Evolutionary conservation across 2,113 vertebrate species (phyloP), one percentile per base, ranked within the genome.

Genomic region (Cygnus atratus): DNA sequence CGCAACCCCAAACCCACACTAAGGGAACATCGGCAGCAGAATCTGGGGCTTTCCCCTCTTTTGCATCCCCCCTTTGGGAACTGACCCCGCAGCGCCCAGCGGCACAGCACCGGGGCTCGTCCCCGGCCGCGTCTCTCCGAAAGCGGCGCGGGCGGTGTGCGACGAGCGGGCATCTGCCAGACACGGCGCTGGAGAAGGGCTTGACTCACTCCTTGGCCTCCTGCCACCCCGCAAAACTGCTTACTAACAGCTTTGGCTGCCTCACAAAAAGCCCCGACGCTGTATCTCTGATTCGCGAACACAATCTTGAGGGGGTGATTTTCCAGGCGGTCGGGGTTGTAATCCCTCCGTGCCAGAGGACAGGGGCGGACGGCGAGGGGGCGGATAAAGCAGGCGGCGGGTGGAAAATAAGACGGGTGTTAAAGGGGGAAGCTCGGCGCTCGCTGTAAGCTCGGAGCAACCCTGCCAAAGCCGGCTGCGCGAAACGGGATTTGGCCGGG

Each of bases 141-240:
- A 68, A 86, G 75, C 71, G 52, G 59, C 50, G 70, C 71, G 78
- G 63, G n/a, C 48, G 15, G 5, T 57, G n/a, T 82, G 94, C 96
- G 92, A 90, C 28, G 55, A 84, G 96, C 73, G 96, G 97, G 95
- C 94, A 96, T 95, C 91, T 57, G 93, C 90, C 93, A 94, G 94
- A 87, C 74, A 57, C 13, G 67, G 66, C 87, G 31, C 76, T 91
- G 52, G 52, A 55, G 50, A 33, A 91, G 97, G 90, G 86, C 55
- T 44, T 95, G 97, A 98, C 92, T 97, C 97, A 97, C 54, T 59
- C 37, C 87, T 90, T 98, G 97, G 97, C 96, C 57, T 31, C 37
- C 16, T 63, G 97, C 97, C 97, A 97, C 96, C 18, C 92, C 76
- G 10, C 96, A 92, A 68, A 96, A 95, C n/a, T 93, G 88, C 97